Conservation (phyloP, 2,888 invertebrate genomes). For the Clunio marinus region DNA sequence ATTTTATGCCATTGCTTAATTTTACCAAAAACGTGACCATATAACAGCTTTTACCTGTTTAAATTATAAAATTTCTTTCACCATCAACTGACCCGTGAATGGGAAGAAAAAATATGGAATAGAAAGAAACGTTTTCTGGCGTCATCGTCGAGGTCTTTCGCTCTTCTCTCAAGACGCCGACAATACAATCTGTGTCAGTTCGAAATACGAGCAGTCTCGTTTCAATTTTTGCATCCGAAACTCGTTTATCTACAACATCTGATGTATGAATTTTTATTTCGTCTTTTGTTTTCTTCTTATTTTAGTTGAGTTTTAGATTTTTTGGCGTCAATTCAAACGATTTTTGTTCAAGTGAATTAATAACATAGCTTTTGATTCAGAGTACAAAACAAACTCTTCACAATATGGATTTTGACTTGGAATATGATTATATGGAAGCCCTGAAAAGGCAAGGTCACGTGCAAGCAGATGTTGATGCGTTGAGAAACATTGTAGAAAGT, state of each 20-base stretch:
- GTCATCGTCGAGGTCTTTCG: no score
- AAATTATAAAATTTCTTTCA: no score
- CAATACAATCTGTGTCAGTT: no score
- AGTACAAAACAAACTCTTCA: neutral
- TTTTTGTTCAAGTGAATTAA: neutral
- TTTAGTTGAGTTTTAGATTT: neutral
- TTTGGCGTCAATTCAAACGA: neutral
- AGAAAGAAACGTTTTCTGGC: no score
- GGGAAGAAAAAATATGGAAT: no score
- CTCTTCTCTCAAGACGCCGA: no score
- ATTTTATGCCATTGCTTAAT: no score
- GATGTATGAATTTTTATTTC: neutral
- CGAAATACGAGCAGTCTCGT: neutral
- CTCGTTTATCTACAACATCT: neutral
- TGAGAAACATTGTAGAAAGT: constrained; percentile 24
- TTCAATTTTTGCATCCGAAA: neutral
- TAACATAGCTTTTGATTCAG: neutral
- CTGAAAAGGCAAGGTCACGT: constrained; percentile 35
- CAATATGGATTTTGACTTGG: constrained; percentile 40
- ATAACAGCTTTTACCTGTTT: no score
- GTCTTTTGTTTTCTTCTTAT: no score
- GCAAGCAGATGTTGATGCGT: constrained; percentile 39
- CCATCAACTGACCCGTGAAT: no score
- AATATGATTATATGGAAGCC: constrained; percentile 41
- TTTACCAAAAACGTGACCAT: no score